Evolutionary conservation across 2,797 vertebrate genomes (phyloP).

Genomic region (Darevskia mixta): DNA sequence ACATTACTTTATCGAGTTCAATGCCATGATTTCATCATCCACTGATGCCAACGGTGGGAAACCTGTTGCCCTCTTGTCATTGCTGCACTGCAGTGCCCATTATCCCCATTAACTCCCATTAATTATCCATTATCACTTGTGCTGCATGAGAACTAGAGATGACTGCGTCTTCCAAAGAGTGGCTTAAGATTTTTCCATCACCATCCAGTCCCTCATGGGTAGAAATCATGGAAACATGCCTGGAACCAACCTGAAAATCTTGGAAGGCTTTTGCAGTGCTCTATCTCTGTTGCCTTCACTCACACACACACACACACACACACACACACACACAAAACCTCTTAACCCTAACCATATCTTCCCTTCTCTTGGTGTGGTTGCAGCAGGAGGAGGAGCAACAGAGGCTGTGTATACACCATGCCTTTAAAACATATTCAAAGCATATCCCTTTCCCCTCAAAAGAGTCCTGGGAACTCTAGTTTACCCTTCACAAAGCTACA

Average conservation of each 20-base stretch:
- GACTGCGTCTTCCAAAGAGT: neutral
- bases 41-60: too few species aligned
- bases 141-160: neutral
- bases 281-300: neutral
- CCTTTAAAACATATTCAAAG: too few species aligned
- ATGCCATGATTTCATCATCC: too few species aligned
- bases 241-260: neutral
- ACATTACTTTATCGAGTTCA: neutral
- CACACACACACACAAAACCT: neutral
- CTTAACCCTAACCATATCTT: neutral
- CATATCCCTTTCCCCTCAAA: too few species aligned
- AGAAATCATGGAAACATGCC: neutral
- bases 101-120: too few species aligned
- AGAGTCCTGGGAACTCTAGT: too few species aligned
- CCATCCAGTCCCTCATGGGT: neutral
- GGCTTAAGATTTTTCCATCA: neutral
- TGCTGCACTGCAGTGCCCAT: neutral
- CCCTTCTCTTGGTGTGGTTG: neutral
- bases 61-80: neutral
- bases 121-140: neutral
- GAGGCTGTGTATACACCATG: too few species aligned
- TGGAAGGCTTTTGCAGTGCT: neutral
- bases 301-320: neutral
- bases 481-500: too few species aligned
- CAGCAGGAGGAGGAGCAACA: neutral